Base-by-base conservation (phyloP, 2,113 vertebrate genomes). In the Bufo gargarizans region DNA sequence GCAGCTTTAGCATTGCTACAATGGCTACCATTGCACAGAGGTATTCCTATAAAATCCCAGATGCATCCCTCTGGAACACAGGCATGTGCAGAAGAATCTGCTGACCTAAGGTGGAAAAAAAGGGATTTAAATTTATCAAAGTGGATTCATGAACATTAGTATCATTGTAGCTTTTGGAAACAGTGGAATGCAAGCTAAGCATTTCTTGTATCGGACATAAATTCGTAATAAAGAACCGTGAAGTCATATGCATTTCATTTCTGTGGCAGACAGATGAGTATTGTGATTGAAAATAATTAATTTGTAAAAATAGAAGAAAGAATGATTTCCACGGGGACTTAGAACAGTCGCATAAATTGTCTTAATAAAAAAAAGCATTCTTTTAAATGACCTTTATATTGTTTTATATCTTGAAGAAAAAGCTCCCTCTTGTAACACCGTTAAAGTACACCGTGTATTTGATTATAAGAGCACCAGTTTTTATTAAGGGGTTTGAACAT, bases 361-460 rank as follows among this genome's bases (percentile, higher is more conserved):
- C 55, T 22, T 19, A 8, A 45, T 81, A 3, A 43, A 58, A 0
- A 0, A 17, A 80, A 59, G 12, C 13, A 17, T 80, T 59, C 5
- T 59, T n/a, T 58, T 58, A 12, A 19, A 55, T 59, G 20, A 58
- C 13, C 17, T 59, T 80, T 77, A 55, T 33, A 58, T 78, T 77
- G 74, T 77, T 50, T 78, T 78, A 56, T 74, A 78, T 58, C 13
- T 58, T 20, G 10, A 78, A 59, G 77, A 58, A 59, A 14, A 33
- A 22, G 22, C 19, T 49, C 50, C 3, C 50, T 20, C 45, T 20
- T 83, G 47, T 45, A 47, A 55, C 19, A 22, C 16, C 17, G 71
- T 49, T 84, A 76, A 50, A 76, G 47, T 11, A 17, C n/a, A 67
- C 71, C 55, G 33, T 71, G 55, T 55, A 69, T 71, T 84, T 55